Evolutionary conservation across 2,888 invertebrate genomes (phyloP).

Genomic region (Thera obeliscata): DNA sequence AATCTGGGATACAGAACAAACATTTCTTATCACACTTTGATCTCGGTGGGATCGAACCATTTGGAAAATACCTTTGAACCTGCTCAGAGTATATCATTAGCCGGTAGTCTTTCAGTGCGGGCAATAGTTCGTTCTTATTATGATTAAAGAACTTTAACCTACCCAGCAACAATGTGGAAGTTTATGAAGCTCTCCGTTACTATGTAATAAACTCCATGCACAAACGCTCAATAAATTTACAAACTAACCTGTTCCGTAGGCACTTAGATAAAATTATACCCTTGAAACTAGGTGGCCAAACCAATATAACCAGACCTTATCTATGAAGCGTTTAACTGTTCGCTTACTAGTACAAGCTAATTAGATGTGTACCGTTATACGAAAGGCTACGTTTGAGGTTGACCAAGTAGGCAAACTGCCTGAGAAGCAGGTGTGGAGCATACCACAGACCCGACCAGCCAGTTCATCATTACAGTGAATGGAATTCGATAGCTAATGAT

Average conservation of each 20-base stretch:
- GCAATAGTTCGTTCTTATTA: no score
- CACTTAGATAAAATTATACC: slow-evolving; percentile 6
- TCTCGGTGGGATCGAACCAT: no score
- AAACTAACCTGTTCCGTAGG: not conserved
- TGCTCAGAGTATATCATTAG: no score
- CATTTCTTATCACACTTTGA: no score
- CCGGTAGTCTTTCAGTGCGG: no score
- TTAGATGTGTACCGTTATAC: slow-evolving; percentile 37
- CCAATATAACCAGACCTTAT: slow-evolving; percentile 18
- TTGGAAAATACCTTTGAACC: no score
- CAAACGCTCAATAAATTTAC: no score
- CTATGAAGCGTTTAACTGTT: slow-evolving; percentile 33
- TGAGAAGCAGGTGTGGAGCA: slow-evolving; percentile 31
- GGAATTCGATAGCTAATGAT: not conserved
- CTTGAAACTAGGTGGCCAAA: slow-evolving; percentile 23
- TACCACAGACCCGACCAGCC: slow-evolving; percentile 15
- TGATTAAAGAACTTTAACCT: no score
- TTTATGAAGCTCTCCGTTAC: no score
- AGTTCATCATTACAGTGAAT: slow-evolving; percentile 6
- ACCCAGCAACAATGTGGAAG: no score
- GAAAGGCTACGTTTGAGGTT: slow-evolving; percentile 21
- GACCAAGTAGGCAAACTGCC: slow-evolving; percentile 24
- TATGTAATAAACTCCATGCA: no score
- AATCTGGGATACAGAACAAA: no score
- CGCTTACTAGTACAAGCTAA: slow-evolving; percentile 28